Evolutionary conservation across 2,888 invertebrate species (phyloP).

Genomic region (Capitulum mitella): DNA sequence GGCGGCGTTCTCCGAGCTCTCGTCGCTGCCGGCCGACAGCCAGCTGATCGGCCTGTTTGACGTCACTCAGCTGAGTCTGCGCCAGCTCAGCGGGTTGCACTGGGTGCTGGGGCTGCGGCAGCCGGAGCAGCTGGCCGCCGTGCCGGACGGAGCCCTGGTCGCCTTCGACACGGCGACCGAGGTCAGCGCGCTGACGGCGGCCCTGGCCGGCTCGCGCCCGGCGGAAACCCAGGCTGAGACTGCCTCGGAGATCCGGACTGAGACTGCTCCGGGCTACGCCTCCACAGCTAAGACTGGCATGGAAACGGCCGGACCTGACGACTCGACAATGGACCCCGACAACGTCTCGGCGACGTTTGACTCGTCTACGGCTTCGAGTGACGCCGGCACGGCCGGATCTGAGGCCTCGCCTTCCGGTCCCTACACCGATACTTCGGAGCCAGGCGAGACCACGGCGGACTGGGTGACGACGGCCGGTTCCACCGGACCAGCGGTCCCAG

Average conservation of each 20-base stretch:
- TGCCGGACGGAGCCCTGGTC: constrained; percentile 1
- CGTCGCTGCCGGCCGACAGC: background rate
- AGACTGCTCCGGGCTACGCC: background rate
- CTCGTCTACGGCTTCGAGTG: too few relatives aligned
- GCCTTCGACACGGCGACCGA: background rate
- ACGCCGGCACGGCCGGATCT: too few relatives aligned
- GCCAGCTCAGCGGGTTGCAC: background rate
- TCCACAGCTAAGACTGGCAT: too few relatives aligned
- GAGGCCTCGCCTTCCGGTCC: background rate
- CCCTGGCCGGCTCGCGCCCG: too few relatives aligned
- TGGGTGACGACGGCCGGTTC: too few relatives aligned
- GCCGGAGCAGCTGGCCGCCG: background rate
- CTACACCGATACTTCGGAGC: too few relatives aligned
- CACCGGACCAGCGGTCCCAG: too few relatives aligned
- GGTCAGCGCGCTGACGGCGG: too few relatives aligned
- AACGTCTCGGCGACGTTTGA: too few relatives aligned
- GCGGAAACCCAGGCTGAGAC: background rate
- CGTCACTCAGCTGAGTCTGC: background rate
- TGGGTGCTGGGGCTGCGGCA: background rate
- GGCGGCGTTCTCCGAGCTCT: background rate
- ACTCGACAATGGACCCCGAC: too few relatives aligned
- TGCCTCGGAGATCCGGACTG: background rate
- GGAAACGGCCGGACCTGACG: too few relatives aligned
- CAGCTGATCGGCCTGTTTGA: background rate
- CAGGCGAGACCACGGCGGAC: too few relatives aligned